phyloP scores from a whole-genome alignment of 2,113 vertebrate genomes.

The Neogobius melanostomus region DNA sequence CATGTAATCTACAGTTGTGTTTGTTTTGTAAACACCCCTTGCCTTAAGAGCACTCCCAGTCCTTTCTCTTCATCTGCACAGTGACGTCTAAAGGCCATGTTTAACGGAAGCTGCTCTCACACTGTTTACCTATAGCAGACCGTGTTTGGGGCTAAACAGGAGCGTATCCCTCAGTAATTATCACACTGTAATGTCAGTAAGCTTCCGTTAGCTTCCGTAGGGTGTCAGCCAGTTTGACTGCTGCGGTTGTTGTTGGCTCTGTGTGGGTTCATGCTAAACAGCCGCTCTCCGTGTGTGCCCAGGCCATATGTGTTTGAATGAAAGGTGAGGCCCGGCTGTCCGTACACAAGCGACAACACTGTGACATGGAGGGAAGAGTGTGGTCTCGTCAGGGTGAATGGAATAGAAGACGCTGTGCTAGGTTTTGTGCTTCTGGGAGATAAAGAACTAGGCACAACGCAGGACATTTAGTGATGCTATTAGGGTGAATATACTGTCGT shows the following conservation, averaged over 20 bases:
- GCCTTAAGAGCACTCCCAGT: neutral
- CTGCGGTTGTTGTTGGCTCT: conserved; percentile 8
- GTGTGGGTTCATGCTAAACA: conserved; percentile 7
- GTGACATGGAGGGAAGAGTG: neutral
- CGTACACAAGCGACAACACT: too few species aligned
- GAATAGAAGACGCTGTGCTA: neutral
- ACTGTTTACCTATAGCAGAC: conserved; percentile 42
- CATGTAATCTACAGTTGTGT: neutral
- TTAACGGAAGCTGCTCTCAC: conserved; percentile 13
- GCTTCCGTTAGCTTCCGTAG: neutral
- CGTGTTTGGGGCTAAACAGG: conserved; percentile 63
- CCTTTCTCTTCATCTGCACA: conserved; percentile 2
- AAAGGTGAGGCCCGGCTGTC: conserved; percentile 10
- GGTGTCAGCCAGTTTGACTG: conserved; percentile 11
- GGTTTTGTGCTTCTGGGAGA: neutral
- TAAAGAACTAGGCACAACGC: neutral
- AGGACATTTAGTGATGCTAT: too few species aligned
- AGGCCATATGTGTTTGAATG: conserved; percentile 5
- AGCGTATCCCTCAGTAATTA: conserved; percentile 25
- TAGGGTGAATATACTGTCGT: too few species aligned
- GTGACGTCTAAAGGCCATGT: conserved; percentile 34
- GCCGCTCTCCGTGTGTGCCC: neutral
- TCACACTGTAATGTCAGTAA: neutral
- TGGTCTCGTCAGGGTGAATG: neutral
- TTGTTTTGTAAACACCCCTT: neutral